Base-by-base conservation (phyloP, 2,888 invertebrate genomes). In the Tenthredo livida region DNA sequence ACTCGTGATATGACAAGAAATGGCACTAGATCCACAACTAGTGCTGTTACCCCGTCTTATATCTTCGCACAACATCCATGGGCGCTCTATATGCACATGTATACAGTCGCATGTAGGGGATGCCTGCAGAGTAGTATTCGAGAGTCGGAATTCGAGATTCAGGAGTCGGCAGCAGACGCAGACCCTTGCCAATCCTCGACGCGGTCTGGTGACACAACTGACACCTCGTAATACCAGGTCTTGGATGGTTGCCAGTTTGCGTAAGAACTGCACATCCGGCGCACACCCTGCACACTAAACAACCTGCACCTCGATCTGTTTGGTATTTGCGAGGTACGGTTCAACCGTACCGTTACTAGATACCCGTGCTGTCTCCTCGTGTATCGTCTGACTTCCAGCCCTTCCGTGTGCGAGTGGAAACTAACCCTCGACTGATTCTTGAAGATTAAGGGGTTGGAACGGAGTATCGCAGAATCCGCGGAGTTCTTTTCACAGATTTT, bases 201-300 rank as follows among this genome's bases (percentile, higher is more conserved):
- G 87, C 88, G 88, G 88, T 88, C 87, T 86, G 88, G 88, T 90
- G 90, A 90, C 90, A 90, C 89, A 90, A 91, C 89, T 91, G 92
- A 91, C 92, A 92, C 90, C 89, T 91, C 90, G 91, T 90, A 90
- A 91, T 92, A 91, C 90, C 88, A 86, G 87, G 88, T 89, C 89
- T 92, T 92, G 92, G 91, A 90, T 87, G 88, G 85, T 83, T 87
- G 92, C 92, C 92, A 92, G 91, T 91, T 91, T 92, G 90, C 91
- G 91, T 91, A 92, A 92, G 92, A 92, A 92, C 88, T 90, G 89
- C 90, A 89, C 90, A 91, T 90, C 89, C 90, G 88, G 88, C 86
- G 89, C 88, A 89, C 89, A 87, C 87, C 87, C 88, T 87, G 86
- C 86, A 88, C 87, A 88, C 87, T 84, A 86, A 86, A 58, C 61